Conservation (phyloP, 2,113 vertebrate species). For the Stegastes partitus region DNA sequence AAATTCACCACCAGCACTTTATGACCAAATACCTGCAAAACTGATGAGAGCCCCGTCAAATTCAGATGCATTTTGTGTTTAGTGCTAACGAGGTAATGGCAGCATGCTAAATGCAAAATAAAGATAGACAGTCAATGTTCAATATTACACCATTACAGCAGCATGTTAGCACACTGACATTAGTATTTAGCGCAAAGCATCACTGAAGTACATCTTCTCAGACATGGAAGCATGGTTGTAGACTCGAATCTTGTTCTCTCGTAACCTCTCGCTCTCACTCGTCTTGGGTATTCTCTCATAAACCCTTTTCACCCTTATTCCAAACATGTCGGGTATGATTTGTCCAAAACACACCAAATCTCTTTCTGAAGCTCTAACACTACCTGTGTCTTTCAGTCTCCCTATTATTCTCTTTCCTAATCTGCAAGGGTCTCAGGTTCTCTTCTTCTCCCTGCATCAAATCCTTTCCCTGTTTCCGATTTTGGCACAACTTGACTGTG, state of each 20-base stretch:
- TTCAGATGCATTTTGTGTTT: neutral
- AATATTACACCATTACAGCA: too few relatives aligned
- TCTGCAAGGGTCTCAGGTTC: slow-evolving; percentile 18
- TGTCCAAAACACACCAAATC: slow-evolving; percentile 23
- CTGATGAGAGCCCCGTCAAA: neutral
- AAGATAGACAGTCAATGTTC: neutral
- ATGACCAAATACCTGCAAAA: neutral
- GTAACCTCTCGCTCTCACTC: slow-evolving; percentile 10
- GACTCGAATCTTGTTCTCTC: neutral
- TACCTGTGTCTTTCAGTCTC: neutral
- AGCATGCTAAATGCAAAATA: neutral
- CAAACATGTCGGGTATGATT: slow-evolving; percentile 6
- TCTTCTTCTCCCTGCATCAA: slow-evolving; percentile 15
- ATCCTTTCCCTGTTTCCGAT: slow-evolving; percentile 34
- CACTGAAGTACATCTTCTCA: neutral
- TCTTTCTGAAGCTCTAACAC: slow-evolving; percentile 3
- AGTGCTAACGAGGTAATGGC: neutral
- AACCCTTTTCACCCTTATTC: slow-evolving; percentile 19
- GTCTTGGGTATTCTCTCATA: neutral
- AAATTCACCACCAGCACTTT: neutral
- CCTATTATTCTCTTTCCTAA: slow-evolving; percentile 1
- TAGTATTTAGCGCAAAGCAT: neutral
- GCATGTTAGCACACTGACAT: neutral
- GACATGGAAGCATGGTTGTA: neutral
- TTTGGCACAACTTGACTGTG: slow-evolving; percentile 37